phyloP scores from a whole-genome alignment of 1,140 invertebrate species.

The Elysia chlorotica region DNA sequence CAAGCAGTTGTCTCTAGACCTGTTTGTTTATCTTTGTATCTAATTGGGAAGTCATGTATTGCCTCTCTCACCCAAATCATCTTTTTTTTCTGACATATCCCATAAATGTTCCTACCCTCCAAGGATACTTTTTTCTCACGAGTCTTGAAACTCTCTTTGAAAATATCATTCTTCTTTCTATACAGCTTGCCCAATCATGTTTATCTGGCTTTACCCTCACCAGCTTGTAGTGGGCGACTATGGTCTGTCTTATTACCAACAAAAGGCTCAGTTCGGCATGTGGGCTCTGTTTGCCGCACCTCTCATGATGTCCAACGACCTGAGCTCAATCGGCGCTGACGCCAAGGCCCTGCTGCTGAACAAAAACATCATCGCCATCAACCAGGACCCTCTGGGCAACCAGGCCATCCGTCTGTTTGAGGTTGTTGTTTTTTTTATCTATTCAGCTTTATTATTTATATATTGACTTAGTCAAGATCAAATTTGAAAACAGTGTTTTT shows the following conservation, averaged over 20 bases:
- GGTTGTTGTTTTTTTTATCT: slow-evolving; percentile 9
- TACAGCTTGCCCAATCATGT: slow-evolving; percentile 29
- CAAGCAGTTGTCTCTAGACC: too few relatives aligned
- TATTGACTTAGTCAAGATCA: background rate
- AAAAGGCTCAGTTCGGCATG: slow-evolving; percentile 95
- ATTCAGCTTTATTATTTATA: background rate
- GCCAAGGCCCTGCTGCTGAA: slow-evolving; percentile 94
- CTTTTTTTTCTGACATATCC: too few relatives aligned
- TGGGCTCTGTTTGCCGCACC: slow-evolving; percentile 97
- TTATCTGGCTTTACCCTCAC: background rate
- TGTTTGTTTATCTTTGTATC: too few relatives aligned
- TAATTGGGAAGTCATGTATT: too few relatives aligned
- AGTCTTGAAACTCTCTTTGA: too few relatives aligned
- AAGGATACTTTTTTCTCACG: too few relatives aligned
- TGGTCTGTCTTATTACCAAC: slow-evolving; percentile 92
- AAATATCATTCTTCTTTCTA: slow-evolving; percentile 38
- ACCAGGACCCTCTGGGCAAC: slow-evolving; percentile 93
- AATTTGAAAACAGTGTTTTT: background rate
- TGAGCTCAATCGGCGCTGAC: slow-evolving; percentile 84
- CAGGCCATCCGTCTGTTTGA: slow-evolving; percentile 66
- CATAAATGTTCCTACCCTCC: too few relatives aligned
- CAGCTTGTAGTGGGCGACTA: slow-evolving; percentile 93
- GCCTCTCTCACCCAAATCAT: too few relatives aligned
- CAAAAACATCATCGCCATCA: slow-evolving; percentile 90
- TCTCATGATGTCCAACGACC: slow-evolving; percentile 94